A percentile compares a stretch with the other conserved stretches of the same genome.
Evolutionary conservation across 2,113 vertebrate species (phyloP).

Genomic region (Leuciscus idus): DNA sequence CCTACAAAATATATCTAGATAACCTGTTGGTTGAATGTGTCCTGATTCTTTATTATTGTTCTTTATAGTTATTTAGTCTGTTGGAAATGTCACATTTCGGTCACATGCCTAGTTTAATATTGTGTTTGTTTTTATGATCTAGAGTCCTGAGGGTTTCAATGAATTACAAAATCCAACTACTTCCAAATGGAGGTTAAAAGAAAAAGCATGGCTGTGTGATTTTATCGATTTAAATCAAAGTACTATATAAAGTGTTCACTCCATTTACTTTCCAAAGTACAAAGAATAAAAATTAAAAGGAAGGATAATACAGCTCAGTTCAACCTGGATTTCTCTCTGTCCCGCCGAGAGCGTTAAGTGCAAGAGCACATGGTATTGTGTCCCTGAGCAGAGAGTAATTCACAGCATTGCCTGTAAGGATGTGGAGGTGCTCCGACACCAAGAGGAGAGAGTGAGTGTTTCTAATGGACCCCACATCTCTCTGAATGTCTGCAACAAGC

Average conservation of each 20-base stretch:
- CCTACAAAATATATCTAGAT: too few relatives aligned
- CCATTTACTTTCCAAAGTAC: not conserved
- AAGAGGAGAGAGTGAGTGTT: slow-evolving; percentile 67
- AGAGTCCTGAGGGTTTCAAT: not conserved
- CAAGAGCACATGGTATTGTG: slow-evolving; percentile 61
- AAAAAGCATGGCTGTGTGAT: not conserved
- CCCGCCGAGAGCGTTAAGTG: slow-evolving; percentile 66
- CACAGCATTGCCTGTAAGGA: slow-evolving; percentile 62
- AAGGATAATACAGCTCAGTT: slow-evolving; percentile 58
- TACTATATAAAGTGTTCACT: not conserved
- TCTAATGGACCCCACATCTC: slow-evolving; percentile 71
- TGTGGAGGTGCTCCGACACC: slow-evolving; percentile 56
- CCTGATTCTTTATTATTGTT: too few relatives aligned
- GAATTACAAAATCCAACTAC: not conserved
- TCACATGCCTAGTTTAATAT: too few relatives aligned
- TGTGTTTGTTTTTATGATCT: not conserved
- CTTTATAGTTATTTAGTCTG: too few relatives aligned
- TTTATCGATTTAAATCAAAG: not conserved
- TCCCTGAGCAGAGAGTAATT: slow-evolving; percentile 69
- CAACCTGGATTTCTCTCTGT: slow-evolving; percentile 64
- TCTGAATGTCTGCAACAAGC: slow-evolving; percentile 68
- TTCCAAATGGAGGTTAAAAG: not conserved
- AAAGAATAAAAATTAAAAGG: slow-evolving; percentile 38
- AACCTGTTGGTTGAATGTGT: too few relatives aligned
- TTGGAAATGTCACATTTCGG: too few relatives aligned